Percentiles rank a stretch among this genome's conserved stretches.
These are phyloP conservation scores for Apamea epomidion DNA, from an alignment of 2,888 invertebrate genomes.

Conservation along the genomic window DNA sequence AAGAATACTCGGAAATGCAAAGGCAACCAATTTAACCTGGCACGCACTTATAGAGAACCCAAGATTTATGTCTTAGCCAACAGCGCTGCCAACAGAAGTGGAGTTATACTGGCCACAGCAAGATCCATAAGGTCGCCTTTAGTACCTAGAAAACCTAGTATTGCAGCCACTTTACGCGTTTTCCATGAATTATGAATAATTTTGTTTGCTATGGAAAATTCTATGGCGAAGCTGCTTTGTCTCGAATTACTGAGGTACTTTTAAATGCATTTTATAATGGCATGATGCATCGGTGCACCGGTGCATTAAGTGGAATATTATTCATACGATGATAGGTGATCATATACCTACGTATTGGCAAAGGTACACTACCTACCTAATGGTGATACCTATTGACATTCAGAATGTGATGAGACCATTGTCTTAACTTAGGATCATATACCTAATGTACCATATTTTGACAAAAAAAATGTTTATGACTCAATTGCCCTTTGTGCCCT, in stretches of 20 bases:
- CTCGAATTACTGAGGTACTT: conserved; percentile 44
- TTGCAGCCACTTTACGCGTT: conserved; percentile 20
- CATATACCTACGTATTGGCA: conserved; percentile 5
- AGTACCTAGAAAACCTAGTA: conserved; percentile 16
- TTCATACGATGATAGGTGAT: conserved; percentile 22
- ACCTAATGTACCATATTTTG: too few relatives aligned
- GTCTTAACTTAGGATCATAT: too few relatives aligned
- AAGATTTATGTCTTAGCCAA: neutral
- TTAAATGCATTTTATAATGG: conserved; percentile 30
- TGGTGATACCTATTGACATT: conserved; percentile 2
- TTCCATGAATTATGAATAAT: conserved; percentile 46
- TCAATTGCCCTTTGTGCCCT: too few relatives aligned
- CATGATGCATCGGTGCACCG: conserved; percentile 32
- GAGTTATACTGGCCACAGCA: conserved; percentile 18
- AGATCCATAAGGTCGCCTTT: conserved; percentile 23
- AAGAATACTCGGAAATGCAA: conserved; percentile 48
- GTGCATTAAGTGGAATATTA: conserved; percentile 38
- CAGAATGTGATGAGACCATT: too few relatives aligned
- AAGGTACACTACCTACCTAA: neutral
- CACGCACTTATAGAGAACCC: neutral
- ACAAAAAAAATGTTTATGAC: too few relatives aligned
- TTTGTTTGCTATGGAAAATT: conserved; percentile 53
- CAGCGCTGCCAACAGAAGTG: neutral
- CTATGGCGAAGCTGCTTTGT: conserved; percentile 21
- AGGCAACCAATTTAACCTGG: conserved; percentile 16